Base-by-base conservation (phyloP, 2,113 vertebrate genomes). In the Electrona antarctica region DNA sequence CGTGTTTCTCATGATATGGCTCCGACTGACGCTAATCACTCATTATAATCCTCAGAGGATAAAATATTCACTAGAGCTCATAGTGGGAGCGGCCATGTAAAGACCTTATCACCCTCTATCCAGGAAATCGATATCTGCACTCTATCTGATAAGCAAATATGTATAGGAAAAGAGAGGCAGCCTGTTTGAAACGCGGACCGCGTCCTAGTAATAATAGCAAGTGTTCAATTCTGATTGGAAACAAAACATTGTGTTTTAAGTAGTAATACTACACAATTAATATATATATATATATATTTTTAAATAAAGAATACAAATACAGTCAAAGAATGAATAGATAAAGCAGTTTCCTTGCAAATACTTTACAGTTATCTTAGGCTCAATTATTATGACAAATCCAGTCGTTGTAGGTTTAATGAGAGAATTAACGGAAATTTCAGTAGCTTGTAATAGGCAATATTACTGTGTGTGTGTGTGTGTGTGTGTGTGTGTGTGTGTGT, bases 101-200 rank as follows among this genome's bases (percentile, higher is more conserved):
- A 87, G 85, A 90, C 84, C 86, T 89, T 88, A 83, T 89, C 87
- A 72, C 66, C 76, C 33, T 33, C 13, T 71, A 78, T 78, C 82
- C 74, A 57, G 77, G 84, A 86, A 87, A 83, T 90, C 81, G 71
- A 89, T 89, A 88, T 85, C 83, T 78, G 84, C 79, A 56, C 79
- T 7, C 29, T 73, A 85, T 85, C 85, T 89, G 89, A 89, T 89
- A 85, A 84, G 83, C 81, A 85, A 84, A 82, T 79, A 69, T 67
- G 71, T 59, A 60, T 51, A 55, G 41, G 21, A 54, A 52, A 3
- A 62, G 8, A 73, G 60, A 48, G 1, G 6, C 5, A 0, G 51
- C n/a, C 9, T 50, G 56, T 74, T 77, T 59, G 63, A 76, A 69
- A 79, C 8, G 62, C 29, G 47, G 41, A 61, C 29, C 7, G 5